Conservation (phyloP, 2,888 invertebrate genomes). For the Ophion ventricosus region DNA sequence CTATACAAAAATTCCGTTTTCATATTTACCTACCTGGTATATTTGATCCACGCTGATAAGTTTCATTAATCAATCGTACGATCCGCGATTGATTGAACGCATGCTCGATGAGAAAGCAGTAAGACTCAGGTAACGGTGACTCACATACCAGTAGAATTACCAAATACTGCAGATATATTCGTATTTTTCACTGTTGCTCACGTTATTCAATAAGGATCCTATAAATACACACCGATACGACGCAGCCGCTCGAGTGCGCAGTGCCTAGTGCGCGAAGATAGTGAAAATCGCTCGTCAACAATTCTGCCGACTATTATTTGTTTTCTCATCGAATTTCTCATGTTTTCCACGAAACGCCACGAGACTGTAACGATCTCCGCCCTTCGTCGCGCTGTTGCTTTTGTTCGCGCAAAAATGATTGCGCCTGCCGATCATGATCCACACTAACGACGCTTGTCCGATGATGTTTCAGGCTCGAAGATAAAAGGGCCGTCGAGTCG, state of each 20-base stretch:
- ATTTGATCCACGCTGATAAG: too few relatives aligned
- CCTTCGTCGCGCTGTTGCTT: neutral
- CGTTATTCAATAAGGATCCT: too few relatives aligned
- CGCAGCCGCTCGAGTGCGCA: too few relatives aligned
- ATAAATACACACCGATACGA: too few relatives aligned
- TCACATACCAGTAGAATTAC: too few relatives aligned
- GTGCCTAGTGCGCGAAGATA: neutral
- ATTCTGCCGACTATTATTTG: neutral
- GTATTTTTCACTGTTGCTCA: too few relatives aligned
- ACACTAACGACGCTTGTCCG: slow-evolving; percentile 63
- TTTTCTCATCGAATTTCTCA: neutral
- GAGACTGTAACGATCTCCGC: neutral
- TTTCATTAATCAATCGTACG: neutral
- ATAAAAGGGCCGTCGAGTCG: slow-evolving; percentile 61
- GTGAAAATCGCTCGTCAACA: neutral
- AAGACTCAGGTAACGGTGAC: slow-evolving; percentile 5
- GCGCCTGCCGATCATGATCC: neutral
- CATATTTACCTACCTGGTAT: too few relatives aligned
- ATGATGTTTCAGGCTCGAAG: slow-evolving; percentile 79
- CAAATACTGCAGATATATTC: too few relatives aligned
- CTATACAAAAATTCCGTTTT: too few relatives aligned
- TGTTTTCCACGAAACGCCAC: neutral
- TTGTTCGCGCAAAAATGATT: neutral
- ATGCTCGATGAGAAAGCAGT: neutral
- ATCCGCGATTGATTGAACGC: neutral